phyloP scores from a whole-genome alignment of 2,888 invertebrate species.

The Blomia tropicalis region DNA sequence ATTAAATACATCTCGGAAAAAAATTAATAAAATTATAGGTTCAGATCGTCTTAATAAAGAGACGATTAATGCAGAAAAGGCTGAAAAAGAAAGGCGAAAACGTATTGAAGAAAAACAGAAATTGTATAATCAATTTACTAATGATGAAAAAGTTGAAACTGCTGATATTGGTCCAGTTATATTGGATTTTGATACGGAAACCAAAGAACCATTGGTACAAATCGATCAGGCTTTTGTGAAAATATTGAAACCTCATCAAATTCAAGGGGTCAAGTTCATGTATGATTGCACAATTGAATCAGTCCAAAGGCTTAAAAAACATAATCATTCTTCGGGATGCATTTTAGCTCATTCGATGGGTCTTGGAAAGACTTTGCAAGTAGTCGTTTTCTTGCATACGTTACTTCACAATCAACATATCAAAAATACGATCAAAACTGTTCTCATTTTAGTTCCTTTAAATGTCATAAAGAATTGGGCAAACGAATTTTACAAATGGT shows the following conservation, averaged over 20 bases:
- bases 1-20: constrained; percentile 39
- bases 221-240: constrained; percentile 58
- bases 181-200: constrained; percentile 62
- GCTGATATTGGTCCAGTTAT: constrained; percentile 32
- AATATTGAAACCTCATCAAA: constrained; percentile 78
- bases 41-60: constrained; percentile 32
- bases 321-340: constrained; percentile 58
- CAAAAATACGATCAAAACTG: constrained; percentile 47
- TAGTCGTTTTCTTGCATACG: constrained; percentile 40
- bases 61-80: constrained; percentile 72
- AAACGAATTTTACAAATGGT: constrained; percentile 77
- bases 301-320: constrained; percentile 53
- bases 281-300: constrained; percentile 84
- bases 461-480: constrained; percentile 94
- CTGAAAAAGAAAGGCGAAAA: constrained; percentile 71
- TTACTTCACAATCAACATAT: constrained; percentile 41
- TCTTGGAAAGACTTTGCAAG: constrained; percentile 73
- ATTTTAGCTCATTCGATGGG: constrained; percentile 97
- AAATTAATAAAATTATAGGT: constrained; percentile 49
- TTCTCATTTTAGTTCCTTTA: constrained; percentile 76
- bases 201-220: constrained; percentile 59
- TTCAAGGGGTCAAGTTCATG: constrained; percentile 66
- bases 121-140: constrained; percentile 42
- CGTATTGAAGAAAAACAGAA: constrained; percentile 76
- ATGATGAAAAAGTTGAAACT: neutral